Evolutionary conservation across 2,797 vertebrate genomes (phyloP).

Genomic region (Sebastiscus albofasciatus): DNA sequence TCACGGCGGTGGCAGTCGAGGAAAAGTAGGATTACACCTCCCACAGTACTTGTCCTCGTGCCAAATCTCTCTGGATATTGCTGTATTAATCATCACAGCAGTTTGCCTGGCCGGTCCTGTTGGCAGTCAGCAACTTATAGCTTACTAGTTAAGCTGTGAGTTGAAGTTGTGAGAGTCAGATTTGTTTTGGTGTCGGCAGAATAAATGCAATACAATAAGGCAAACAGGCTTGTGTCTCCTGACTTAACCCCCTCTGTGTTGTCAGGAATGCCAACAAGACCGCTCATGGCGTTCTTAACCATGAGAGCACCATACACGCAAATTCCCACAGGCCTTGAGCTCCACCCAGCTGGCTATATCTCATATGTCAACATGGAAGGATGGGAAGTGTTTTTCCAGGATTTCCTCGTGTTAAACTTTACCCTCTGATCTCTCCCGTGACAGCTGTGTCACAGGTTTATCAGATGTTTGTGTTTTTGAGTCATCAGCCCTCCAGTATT

Average conservation of each 20-base stretch:
- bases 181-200: not conserved
- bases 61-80: constrained; percentile 28
- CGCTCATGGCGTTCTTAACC: not conserved
- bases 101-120: not conserved
- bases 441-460: constrained; percentile 11
- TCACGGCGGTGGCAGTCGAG: not conserved
- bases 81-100: constrained; percentile 35
- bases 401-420: constrained; percentile 72
- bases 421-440: not conserved
- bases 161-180: not conserved
- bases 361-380: constrained; percentile 32
- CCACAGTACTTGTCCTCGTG: not conserved
- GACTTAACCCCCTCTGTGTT: not conserved
- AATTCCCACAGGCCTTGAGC: constrained; percentile 55
- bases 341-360: not conserved
- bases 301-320: constrained; percentile 24
- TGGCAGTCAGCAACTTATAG: not conserved
- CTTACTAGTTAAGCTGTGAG: constrained; percentile 9
- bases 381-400: constrained; percentile 62
- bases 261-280: constrained; percentile 27
- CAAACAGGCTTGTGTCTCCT: not conserved
- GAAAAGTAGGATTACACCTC: not conserved
- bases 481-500: not conserved
- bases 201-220: not conserved
- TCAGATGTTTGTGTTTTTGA: constrained; percentile 42